Conservation (phyloP, 2,113 vertebrate genomes). For the Hucho hucho region DNA sequence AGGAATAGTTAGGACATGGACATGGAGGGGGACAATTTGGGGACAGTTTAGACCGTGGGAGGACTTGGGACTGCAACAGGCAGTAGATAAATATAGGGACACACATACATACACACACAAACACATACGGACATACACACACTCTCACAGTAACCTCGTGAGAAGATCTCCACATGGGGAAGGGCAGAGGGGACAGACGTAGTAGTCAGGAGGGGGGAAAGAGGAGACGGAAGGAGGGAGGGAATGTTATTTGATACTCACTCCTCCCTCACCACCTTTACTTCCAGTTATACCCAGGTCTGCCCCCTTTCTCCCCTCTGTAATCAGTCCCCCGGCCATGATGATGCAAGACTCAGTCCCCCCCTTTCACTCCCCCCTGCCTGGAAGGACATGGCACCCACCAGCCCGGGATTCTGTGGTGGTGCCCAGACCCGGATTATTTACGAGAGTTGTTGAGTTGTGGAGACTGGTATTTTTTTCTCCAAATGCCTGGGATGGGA, state of each 20-base stretch:
- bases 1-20: too few relatives aligned
- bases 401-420: constrained; percentile 71
- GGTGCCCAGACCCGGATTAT: constrained; percentile 77
- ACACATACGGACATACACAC: not conserved
- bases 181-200: not conserved
- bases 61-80: not conserved
- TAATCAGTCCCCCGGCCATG: constrained; percentile 21
- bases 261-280: not conserved
- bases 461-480: constrained; percentile 76
- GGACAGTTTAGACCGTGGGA: too few relatives aligned
- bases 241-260: not conserved
- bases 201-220: not conserved
- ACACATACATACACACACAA: not conserved
- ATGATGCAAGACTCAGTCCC: constrained; percentile 64
- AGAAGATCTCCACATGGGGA: not conserved
- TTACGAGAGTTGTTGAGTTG: constrained; percentile 73
- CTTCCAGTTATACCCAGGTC: constrained; percentile 4
- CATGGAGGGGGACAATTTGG: too few relatives aligned
- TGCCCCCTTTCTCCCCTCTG: not conserved
- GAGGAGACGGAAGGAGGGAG: not conserved
- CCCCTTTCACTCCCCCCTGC: constrained; percentile 27
- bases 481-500: constrained; percentile 66
- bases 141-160: not conserved
- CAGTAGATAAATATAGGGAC: not conserved
- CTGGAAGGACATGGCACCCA: constrained; percentile 63